Conservation (phyloP, 2,888 invertebrate genomes). For the Xylota sylvarum region DNA sequence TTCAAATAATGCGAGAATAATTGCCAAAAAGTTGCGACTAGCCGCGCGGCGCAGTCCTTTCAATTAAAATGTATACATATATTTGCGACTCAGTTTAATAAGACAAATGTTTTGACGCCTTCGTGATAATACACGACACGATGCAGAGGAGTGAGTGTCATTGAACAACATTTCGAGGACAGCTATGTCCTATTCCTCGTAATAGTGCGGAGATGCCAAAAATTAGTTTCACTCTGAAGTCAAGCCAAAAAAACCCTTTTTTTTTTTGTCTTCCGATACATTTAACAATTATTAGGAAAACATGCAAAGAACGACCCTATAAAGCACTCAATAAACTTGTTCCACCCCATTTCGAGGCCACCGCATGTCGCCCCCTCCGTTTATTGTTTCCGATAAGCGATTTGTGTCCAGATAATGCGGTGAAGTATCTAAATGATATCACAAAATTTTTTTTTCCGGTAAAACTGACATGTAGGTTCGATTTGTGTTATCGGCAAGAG, state of each 20-base stretch:
- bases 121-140: background rate
- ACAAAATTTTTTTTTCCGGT: conserved; percentile 13
- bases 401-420: conserved; percentile 39
- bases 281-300: conserved; percentile 6
- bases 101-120: conserved; percentile 6
- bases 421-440: conserved; percentile 30
- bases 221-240: background rate
- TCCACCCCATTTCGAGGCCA: conserved; percentile 1
- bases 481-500: conserved; percentile 29
- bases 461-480: conserved; percentile 31
- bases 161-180: conserved; percentile 3
- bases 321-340: conserved; percentile 15
- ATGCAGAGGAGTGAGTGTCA: background rate
- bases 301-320: background rate
- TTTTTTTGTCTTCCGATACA: background rate
- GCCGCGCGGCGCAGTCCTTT: conserved; percentile 11
- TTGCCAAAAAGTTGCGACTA: conserved; percentile 18
- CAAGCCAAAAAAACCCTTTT: background rate
- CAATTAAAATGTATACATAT: conserved; percentile 5
- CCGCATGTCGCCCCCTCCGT: background rate
- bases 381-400: conserved; percentile 43
- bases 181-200: background rate
- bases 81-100: conserved; percentile 17
- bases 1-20: conserved; percentile 9
- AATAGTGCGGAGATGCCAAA: background rate